Base-by-base conservation (phyloP, 2,113 vertebrate species). In the Cheilinus undulatus region DNA sequence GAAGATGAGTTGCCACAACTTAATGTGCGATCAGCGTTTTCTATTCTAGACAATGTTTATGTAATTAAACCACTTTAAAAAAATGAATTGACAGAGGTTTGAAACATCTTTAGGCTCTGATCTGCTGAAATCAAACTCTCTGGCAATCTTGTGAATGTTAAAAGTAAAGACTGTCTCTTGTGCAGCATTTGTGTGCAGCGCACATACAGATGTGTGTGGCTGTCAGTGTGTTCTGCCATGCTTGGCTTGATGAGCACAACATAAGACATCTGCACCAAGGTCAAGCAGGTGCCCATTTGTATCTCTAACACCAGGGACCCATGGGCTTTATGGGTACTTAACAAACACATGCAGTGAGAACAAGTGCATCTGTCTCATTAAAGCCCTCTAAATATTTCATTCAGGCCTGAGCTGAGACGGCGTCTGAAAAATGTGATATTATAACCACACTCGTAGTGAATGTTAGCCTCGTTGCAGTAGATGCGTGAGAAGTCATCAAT, bases 291-390 rank as follows among this genome's bases (percentile, higher is more conserved):
- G 68, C 54, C 75, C 50, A 62, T 88, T 75, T 85, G 69, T 84
- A 92, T 90, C 80, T 63, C 63, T 73, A 65, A 56, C 85, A 75
- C 69, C 38, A 59, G 73, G 43, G 76, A 78, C 87, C 80, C 82
- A 66, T 27, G 72, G 83, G 86, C 75, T 73, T 89, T 80, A 69
- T 80, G 81, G 78, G 74, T 84, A 87, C 73, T 92, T 89, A 92
- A 90, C 80, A 83, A 89, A 91, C 83, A 86, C 80, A 85, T 38
- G 69, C 79, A 49, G 76, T 34, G 30, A 88, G 12, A 84, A 86
- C 48, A 76, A 88, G 76, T 90, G 83, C 84, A 88, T 92, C 85
- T 84, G 87, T 90, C 87, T 92, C 86, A 90, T 91, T 92, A 91
- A 86, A 87, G 78, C 43, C 24, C 30, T 65, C 59, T 92, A 71